Evolutionary conservation across 2,888 invertebrate species (phyloP).

Genomic region (Eucera pruinosa): DNA sequence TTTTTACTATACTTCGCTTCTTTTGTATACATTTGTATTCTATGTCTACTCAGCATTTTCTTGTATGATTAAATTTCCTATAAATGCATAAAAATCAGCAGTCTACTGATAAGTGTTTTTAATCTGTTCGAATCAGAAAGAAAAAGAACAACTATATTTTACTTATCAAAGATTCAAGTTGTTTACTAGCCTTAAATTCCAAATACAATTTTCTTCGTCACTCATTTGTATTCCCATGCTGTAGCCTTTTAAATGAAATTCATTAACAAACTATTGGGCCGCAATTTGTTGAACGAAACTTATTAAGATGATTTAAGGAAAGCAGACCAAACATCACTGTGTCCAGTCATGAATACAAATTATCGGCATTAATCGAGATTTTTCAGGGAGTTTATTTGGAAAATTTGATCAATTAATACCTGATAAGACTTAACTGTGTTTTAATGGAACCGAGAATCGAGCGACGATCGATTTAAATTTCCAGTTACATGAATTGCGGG

Average conservation of each 20-base stretch:
- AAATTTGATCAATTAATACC: conserved; percentile 32
- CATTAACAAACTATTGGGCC: conserved; percentile 10
- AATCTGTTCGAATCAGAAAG: too few species aligned
- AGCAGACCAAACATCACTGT: conserved; percentile 1
- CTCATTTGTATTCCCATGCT: background rate
- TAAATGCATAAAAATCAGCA: too few species aligned
- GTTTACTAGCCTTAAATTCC: background rate
- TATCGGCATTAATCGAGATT: conserved; percentile 6
- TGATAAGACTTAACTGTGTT: conserved; percentile 14
- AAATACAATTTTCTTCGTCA: background rate
- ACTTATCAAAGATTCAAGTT: too few species aligned
- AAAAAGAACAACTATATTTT: too few species aligned
- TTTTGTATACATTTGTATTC: too few species aligned
- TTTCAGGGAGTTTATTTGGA: conserved; percentile 4
- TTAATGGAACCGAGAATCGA: conserved; percentile 21
- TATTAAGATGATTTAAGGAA: background rate
- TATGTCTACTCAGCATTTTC: too few species aligned
- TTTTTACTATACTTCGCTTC: too few species aligned
- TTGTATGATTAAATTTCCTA: too few species aligned
- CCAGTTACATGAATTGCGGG: conserved; percentile 23
- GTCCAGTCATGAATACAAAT: conserved; percentile 24
- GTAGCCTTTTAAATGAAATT: conserved; percentile 5
- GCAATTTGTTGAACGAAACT: background rate
- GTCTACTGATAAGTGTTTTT: too few species aligned
- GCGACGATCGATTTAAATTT: conserved; percentile 40